Evolutionary conservation across 2,797 vertebrate genomes (phyloP).

Genomic region (Sebastes oblongus): DNA sequence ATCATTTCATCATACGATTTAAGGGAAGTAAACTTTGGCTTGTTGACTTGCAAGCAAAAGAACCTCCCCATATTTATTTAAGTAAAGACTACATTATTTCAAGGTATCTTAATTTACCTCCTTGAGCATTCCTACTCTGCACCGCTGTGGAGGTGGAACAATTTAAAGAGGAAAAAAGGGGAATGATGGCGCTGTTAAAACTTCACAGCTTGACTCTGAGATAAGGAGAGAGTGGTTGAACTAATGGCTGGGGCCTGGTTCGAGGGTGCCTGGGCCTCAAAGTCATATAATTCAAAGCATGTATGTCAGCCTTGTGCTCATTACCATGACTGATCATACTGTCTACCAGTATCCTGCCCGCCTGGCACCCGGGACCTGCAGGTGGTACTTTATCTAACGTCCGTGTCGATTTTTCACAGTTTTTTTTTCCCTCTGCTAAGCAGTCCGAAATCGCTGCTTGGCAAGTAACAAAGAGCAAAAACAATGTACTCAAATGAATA

Average conservation of each 20-base stretch:
- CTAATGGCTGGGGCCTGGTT: slow-evolving; percentile 71
- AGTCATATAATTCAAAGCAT: slow-evolving; percentile 77
- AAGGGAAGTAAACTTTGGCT: slow-evolving; percentile 5
- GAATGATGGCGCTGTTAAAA: slow-evolving; percentile 75
- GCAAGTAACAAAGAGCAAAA: slow-evolving; percentile 50
- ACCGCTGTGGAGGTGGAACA: slow-evolving; percentile 35
- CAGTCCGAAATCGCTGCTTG: slow-evolving; percentile 55
- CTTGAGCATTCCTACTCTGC: not conserved
- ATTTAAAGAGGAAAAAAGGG: slow-evolving; percentile 43
- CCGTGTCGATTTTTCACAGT: slow-evolving; percentile 77
- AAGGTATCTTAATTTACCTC: slow-evolving; percentile 37
- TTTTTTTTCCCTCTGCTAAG: slow-evolving; percentile 54
- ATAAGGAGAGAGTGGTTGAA: slow-evolving; percentile 72
- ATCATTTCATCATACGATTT: slow-evolving; percentile 9
- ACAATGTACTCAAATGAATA: slow-evolving; percentile 50
- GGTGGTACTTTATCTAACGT: slow-evolving; percentile 83
- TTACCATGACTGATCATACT: slow-evolving; percentile 86
- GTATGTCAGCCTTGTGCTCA: slow-evolving; percentile 79
- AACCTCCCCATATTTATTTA: slow-evolving; percentile 2
- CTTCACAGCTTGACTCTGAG: slow-evolving; percentile 75
- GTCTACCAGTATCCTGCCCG: slow-evolving; percentile 83
- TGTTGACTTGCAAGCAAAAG: not conserved
- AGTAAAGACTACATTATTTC: slow-evolving; percentile 10
- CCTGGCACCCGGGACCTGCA: slow-evolving; percentile 82
- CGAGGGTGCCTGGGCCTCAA: slow-evolving; percentile 66